phyloP scores from a whole-genome alignment of 2,888 invertebrate genomes.

The Diaprepes abbreviatus region DNA sequence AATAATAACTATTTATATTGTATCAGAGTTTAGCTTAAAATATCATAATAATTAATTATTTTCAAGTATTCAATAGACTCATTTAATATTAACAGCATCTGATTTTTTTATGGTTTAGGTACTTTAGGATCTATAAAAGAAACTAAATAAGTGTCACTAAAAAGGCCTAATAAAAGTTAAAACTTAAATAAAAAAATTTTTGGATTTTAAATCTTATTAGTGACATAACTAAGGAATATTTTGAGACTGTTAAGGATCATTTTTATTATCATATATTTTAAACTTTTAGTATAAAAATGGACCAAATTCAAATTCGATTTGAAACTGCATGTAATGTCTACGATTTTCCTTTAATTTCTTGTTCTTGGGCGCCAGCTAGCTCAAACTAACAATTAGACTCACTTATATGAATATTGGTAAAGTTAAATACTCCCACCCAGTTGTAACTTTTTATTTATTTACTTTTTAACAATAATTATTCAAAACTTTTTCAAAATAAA shows the following conservation, averaged over 20 bases:
- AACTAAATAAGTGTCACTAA: conserved; percentile 6
- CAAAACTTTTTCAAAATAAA: too few relatives aligned
- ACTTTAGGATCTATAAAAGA: conserved; percentile 31
- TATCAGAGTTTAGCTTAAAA: conserved; percentile 63
- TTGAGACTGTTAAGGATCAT: background rate
- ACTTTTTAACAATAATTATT: too few relatives aligned
- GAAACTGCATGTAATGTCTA: too few relatives aligned
- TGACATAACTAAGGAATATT: conserved; percentile 12
- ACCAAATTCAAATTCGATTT: too few relatives aligned
- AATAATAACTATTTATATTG: conserved; percentile 65
- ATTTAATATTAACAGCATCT: conserved; percentile 62
- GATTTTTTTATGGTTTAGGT: conserved; percentile 50
- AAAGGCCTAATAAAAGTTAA: background rate
- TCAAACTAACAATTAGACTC: too few relatives aligned
- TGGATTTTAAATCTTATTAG: conserved; percentile 33
- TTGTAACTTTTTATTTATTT: too few relatives aligned
- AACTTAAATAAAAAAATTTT: background rate
- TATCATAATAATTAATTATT: conserved; percentile 58
- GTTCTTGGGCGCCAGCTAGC: too few relatives aligned
- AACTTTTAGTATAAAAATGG: too few relatives aligned
- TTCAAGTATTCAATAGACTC: conserved; percentile 63
- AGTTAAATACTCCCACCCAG: too few relatives aligned
- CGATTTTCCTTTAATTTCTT: too few relatives aligned
- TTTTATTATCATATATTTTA: too few relatives aligned
- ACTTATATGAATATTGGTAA: too few relatives aligned